Evolutionary conservation across 2,797 vertebrate genomes (phyloP), one percentile per base, ranked within the genome.

Genomic region (Huso huso): DNA sequence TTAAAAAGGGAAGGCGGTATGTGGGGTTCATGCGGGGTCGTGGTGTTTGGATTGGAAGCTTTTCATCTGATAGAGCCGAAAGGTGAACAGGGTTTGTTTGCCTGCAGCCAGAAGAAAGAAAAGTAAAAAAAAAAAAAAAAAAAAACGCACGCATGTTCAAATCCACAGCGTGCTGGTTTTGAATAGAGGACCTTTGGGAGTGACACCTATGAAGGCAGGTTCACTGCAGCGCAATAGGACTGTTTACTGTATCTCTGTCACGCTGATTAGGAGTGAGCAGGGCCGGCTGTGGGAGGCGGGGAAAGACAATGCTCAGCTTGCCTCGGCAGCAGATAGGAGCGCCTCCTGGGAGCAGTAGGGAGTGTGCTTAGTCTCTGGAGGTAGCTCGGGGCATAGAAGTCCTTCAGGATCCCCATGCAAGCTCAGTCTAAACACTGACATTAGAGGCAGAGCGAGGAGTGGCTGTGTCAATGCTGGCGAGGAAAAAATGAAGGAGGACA

Each of bases 401-500:
- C 72, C 66, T 49, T 77, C 77, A 52, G 80, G 82, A 62, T 63
- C 77, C 48, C 13, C 77, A 78, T 83, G 79, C 78, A 85, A 81
- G 79, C 79, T 83, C 69, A 75, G 83, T 76, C 76, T 80, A 72
- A 79, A 73, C 6, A 18, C 18, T 13, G 55, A 58, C 69, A 6
- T 71, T 15, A 58, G 79, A 60, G 79, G 80, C 73, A 79, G 79
- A 71, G 69, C 69, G 63, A 69, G 66, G 63, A 82, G 82, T 76
- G 70, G 72, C 13, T 82, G 86, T 72, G 80, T 76, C 52, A 9
- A 10, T 9, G 52, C 52, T 15, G 80, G 78, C 76, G 74, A 77
- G 64, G 80, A 63, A 78, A 81, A 85, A 92, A 90, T 89, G 86
- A 90, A 77, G 84, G 85, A 78, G 1, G 82, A 89, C 87, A 79